Evolutionary conservation across 2,888 invertebrate genomes (phyloP), one percentile per base, ranked within the genome.

Genomic region (Apomyelois bistriatella): DNA sequence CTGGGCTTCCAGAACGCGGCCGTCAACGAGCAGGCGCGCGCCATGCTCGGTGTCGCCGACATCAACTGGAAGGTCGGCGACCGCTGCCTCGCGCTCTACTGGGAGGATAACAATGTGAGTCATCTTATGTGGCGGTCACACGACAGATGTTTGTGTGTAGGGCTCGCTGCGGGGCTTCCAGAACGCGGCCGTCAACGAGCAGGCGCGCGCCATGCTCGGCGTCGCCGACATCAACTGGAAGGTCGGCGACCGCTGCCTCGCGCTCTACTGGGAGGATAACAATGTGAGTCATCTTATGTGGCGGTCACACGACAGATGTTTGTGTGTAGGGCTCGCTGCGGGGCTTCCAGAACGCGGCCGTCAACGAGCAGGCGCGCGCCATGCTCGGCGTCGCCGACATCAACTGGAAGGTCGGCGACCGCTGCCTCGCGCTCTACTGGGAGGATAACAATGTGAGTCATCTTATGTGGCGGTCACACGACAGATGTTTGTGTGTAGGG

Each of bases 181-280:
- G 68, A 89, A 90, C 65, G 87, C 90, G 2, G 88, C 86, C 8
- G 90, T 91, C 15, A 90, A 90, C 60, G 91, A 91, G 60, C 90
- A 90, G 67, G 90, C 91, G 38, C 80, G 91, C 13, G 90, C 90
- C 17, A 85, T 91, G 90, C 79, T 91, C 15, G 90, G 89, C 12
- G 90, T 85, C 62, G 90, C 91, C 0, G 88, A 89, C 46, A 81
- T 87, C 77, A 91, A 90, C 61, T 96, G 95, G 96, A 94, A 94
- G 72, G 86, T 93, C 48, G 97, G 96, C 9, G 97, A 97, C 74
- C 92, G 94, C 56, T 97, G 97, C 73, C 91, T 97, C 82, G 97
- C 97, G 6, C 95, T 96, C 71, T 98, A 98, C 83, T 97, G 97
- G 97, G 97, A 97, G 79, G 97, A 97, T 84, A 94, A 95, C 70